Conservation (phyloP, 2,113 vertebrate genomes). For the Brachyhypopomus occidentalis region DNA sequence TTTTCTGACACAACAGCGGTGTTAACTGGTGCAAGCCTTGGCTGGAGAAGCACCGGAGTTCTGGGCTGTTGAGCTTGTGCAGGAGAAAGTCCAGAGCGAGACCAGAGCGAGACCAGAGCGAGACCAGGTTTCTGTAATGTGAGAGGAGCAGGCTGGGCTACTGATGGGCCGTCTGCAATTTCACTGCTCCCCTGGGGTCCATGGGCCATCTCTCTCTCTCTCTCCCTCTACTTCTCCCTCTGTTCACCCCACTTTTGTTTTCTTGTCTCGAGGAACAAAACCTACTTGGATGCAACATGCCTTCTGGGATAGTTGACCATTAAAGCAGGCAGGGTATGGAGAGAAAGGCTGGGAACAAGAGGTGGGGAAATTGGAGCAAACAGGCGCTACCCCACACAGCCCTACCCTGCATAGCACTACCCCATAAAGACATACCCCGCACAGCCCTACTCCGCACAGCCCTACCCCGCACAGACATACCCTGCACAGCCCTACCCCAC, state of each 20-base stretch:
- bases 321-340: constrained; percentile 71
- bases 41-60: neutral
- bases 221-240: neutral
- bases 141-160: constrained; percentile 70
- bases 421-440: constrained; percentile 41
- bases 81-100: neutral
- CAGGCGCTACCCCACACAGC: constrained; percentile 61
- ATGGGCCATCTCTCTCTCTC: constrained; percentile 30
- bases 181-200: constrained; percentile 72
- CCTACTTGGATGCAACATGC: constrained; percentile 70
- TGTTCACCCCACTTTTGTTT: constrained; percentile 71
- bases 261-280: constrained; percentile 70
- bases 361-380: constrained; percentile 75
- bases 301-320: constrained; percentile 71
- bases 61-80: neutral
- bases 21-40: neutral
- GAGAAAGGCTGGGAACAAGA: constrained; percentile 72
- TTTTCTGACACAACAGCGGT: neutral
- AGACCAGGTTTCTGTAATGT: constrained; percentile 68
- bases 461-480: constrained; percentile 7
- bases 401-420: constrained; percentile 36
- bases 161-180: constrained; percentile 61
- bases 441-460: too few relatives aligned
- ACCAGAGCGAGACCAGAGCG: constrained; percentile 5
- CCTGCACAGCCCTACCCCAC: neutral